phyloP scores from a whole-genome alignment of 1,140 invertebrate genomes.

The Temnothorax nylanderi region DNA sequence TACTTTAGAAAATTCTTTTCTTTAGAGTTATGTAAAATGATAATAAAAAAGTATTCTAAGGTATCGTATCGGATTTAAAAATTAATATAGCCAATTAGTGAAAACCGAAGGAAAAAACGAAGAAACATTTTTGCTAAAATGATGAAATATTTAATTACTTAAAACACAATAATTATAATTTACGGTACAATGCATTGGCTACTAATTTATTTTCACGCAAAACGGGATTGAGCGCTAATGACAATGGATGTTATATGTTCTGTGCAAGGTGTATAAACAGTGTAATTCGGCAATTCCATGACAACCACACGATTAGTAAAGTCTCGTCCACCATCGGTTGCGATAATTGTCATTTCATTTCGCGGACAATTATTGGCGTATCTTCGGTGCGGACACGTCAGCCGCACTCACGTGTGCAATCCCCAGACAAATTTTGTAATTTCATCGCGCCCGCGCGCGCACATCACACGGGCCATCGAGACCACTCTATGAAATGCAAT shows the following conservation, averaged over 20 bases:
- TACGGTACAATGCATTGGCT: not conserved
- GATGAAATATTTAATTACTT: not conserved
- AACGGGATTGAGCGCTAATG: not conserved
- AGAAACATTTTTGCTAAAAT: not conserved
- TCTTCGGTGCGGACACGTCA: conserved; percentile 41
- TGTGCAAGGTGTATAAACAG: not conserved
- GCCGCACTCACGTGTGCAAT: conserved; percentile 26
- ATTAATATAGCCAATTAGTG: not conserved
- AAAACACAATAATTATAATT: not conserved
- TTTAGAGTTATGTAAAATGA: not conserved
- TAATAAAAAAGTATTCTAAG: not conserved
- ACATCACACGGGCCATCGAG: conserved; percentile 38
- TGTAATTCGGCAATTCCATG: conserved; percentile 4
- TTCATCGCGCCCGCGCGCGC: conserved; percentile 10
- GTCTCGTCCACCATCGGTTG: not conserved
- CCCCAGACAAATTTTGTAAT: conserved; percentile 48
- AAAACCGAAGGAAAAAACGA: not conserved
- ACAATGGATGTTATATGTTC: not conserved
- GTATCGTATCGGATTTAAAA: not conserved
- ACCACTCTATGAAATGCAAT: conserved; percentile 56
- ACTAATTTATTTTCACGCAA: not conserved
- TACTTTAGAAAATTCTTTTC: not conserved
- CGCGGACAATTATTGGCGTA: conserved; percentile 57
- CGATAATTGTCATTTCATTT: conserved; percentile 54
- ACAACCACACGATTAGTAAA: conserved; percentile 8